Conservation (phyloP, 2,797 vertebrate species). For the Coregonus suidteri region DNA sequence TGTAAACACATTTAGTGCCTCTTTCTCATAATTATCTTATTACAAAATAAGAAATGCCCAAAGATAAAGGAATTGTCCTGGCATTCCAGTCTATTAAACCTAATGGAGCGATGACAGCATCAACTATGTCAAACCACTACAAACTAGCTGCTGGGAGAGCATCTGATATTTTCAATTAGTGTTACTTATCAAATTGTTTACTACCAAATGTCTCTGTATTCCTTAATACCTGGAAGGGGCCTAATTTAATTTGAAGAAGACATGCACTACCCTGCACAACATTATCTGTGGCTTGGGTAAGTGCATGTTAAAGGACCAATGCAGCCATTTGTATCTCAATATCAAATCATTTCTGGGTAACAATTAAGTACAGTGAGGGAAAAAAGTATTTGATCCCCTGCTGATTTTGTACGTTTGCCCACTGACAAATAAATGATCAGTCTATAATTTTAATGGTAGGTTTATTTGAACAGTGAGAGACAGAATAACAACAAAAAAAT, state of each 20-base stretch:
- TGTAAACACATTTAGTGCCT: constrained; percentile 29
- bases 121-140: constrained; percentile 25
- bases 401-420: too few relatives aligned
- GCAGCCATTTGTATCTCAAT: too few relatives aligned
- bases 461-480: too few relatives aligned
- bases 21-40: constrained; percentile 31
- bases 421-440: too few relatives aligned
- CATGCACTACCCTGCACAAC: constrained; percentile 29
- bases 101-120: constrained; percentile 49
- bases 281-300: background rate
- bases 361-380: too few relatives aligned
- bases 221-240: constrained; percentile 52
- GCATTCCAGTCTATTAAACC: constrained; percentile 53
- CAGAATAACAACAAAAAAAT: too few relatives aligned
- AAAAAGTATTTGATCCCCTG: too few relatives aligned
- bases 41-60: constrained; percentile 41
- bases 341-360: too few relatives aligned
- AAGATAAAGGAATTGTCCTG: constrained; percentile 49
- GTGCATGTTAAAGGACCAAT: too few relatives aligned
- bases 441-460: too few relatives aligned
- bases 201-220: constrained; percentile 38
- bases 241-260: constrained; percentile 49
- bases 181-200: constrained; percentile 56
- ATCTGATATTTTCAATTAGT: constrained; percentile 58
- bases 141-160: constrained; percentile 43